Evolutionary conservation across 2,113 vertebrate genomes (phyloP).

Genomic region (Rhombomys opimus): DNA sequence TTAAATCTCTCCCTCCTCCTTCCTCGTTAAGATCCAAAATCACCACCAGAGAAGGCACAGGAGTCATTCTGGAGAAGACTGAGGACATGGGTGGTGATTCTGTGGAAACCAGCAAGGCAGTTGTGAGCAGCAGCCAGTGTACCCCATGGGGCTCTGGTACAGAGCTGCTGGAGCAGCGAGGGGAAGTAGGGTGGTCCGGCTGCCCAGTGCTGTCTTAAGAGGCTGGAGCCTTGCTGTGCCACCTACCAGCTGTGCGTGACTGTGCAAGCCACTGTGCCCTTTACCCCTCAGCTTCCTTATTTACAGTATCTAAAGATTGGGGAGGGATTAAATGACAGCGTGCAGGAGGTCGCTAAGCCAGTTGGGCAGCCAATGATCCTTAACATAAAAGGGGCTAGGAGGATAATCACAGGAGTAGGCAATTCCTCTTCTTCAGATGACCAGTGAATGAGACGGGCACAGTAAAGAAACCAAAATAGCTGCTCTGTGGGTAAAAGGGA

Average conservation of each 20-base stretch:
- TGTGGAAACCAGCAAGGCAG: not conserved
- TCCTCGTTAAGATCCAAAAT: not conserved
- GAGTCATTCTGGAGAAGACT: not conserved
- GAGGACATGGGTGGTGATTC: not conserved
- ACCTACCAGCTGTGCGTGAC: not conserved
- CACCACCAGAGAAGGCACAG: not conserved
- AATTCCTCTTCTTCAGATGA: not conserved
- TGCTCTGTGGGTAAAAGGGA: not conserved
- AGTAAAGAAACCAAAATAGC: not conserved
- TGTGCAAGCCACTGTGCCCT: not conserved
- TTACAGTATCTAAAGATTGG: constrained; percentile 24
- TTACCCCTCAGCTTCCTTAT: not conserved
- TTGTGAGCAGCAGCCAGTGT: not conserved
- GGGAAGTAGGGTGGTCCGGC: not conserved
- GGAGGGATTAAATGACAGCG: constrained; percentile 1
- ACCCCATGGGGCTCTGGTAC: not conserved
- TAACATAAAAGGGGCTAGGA: not conserved
- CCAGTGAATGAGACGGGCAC: not conserved
- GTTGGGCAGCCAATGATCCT: not conserved
- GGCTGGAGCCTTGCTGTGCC: not conserved
- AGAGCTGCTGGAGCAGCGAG: not conserved
- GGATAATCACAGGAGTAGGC: too few species aligned
- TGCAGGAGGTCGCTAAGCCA: not conserved
- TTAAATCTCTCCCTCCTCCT: not conserved
- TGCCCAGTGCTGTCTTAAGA: not conserved